phyloP scores from a whole-genome alignment of 2,797 vertebrate species.

The Acanthurus lineatus region DNA sequence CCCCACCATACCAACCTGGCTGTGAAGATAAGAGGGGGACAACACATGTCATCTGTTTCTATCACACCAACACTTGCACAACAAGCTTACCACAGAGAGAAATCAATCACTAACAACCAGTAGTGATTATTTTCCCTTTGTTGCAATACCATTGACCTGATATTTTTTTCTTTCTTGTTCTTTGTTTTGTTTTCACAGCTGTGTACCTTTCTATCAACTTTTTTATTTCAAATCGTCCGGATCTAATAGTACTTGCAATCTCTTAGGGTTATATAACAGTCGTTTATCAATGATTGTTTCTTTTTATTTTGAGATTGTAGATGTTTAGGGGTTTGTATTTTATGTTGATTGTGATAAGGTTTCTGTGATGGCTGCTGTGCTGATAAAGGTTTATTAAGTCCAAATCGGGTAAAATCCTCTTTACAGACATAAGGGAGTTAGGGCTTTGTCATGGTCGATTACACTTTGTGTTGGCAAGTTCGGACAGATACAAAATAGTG shows the following conservation, averaged over 20 bases:
- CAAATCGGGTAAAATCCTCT: slow-evolving; percentile 30
- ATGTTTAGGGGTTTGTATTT: slow-evolving; percentile 37
- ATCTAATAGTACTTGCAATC: slow-evolving; percentile 20
- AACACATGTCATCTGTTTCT: slow-evolving; percentile 77
- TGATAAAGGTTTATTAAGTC: slow-evolving; percentile 39
- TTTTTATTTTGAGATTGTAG: slow-evolving; percentile 35
- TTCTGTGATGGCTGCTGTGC: slow-evolving; percentile 17
- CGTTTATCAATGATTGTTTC: slow-evolving; percentile 29
- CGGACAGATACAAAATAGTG: slow-evolving; percentile 12
- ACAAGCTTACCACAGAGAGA: slow-evolving; percentile 33
- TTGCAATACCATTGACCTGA: slow-evolving; percentile 23
- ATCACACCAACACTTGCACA: slow-evolving; percentile 58
- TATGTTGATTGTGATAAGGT: slow-evolving; percentile 41
- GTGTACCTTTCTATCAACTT: neutral
- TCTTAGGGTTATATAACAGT: slow-evolving; percentile 17
- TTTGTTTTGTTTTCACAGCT: slow-evolving; percentile 26
- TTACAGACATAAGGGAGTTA: slow-evolving; percentile 24
- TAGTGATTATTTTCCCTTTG: slow-evolving; percentile 45
- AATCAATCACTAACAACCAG: slow-evolving; percentile 48
- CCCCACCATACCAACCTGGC: slow-evolving; percentile 66
- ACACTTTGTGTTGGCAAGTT: slow-evolving; percentile 10
- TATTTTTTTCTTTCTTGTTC: neutral
- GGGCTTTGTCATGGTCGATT: slow-evolving; percentile 27
- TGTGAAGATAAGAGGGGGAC: slow-evolving; percentile 78
- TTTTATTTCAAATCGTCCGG: slow-evolving; percentile 3